Conservation (phyloP, 2,888 invertebrate genomes). For the Choristoneura rosaceana region DNA sequence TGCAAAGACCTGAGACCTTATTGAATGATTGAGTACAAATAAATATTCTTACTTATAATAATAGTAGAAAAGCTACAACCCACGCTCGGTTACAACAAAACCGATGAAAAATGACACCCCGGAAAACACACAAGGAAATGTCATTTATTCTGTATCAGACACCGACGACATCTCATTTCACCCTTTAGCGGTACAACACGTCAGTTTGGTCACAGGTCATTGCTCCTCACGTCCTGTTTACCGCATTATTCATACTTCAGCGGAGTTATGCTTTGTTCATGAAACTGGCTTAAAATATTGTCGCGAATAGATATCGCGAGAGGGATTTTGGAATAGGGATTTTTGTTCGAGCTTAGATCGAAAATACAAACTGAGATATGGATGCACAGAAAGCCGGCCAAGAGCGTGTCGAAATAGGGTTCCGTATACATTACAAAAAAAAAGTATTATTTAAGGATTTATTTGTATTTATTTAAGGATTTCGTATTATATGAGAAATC, state of each 20-base stretch:
- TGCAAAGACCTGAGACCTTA: no score
- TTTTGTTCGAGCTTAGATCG: no score
- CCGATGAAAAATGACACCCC: background rate
- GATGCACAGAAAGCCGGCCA: no score
- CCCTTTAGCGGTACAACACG: conserved; percentile 7
- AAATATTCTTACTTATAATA: no score
- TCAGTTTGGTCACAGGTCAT: conserved; percentile 20
- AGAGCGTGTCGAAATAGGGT: no score
- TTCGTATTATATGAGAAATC: no score
- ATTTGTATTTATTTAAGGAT: no score
- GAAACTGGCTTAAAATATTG: background rate
- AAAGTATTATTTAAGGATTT: no score
- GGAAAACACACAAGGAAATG: background rate
- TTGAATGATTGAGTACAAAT: no score
- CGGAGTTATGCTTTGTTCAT: conserved; percentile 12
- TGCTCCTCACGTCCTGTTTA: conserved; percentile 13
- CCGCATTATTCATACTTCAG: conserved; percentile 6
- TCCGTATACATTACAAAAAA: no score
- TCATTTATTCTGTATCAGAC: conserved; percentile 21
- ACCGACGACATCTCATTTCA: conserved; percentile 26
- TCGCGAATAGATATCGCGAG: background rate
- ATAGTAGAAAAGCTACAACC: no score
- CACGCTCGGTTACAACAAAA: background rate
- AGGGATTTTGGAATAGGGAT: background rate
- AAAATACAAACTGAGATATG: no score